These are phyloP conservation scores for Glaucomys volans DNA, from an alignment of 2,113 vertebrate species.

Conservation along the genomic window DNA sequence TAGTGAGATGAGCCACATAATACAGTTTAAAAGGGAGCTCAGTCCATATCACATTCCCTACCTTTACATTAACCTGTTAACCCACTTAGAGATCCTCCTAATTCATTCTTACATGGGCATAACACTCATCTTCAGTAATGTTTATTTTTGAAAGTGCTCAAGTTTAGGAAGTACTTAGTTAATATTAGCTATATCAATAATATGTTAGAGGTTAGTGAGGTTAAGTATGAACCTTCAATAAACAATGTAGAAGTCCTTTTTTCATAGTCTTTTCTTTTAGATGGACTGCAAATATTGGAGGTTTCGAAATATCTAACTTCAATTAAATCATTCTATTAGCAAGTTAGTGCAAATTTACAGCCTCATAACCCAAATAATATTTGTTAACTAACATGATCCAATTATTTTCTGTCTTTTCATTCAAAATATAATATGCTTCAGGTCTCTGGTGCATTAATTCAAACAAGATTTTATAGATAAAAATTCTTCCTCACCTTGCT, in stretches of 20 bases:
- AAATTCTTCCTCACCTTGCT: background rate
- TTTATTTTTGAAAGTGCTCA: background rate
- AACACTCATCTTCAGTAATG: background rate
- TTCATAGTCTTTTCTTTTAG: background rate
- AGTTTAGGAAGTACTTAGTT: background rate
- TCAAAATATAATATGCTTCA: background rate
- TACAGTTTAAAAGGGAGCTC: background rate
- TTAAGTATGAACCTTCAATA: background rate
- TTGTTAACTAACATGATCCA: background rate
- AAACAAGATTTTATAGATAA: background rate
- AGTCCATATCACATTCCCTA: background rate
- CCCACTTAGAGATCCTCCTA: background rate
- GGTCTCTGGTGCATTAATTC: background rate
- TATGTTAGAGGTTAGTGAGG: background rate
- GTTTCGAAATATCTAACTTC: background rate
- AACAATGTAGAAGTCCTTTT: background rate
- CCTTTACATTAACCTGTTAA: background rate
- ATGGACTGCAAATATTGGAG: background rate
- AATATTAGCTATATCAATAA: background rate
- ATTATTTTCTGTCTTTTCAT: background rate
- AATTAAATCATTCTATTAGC: background rate
- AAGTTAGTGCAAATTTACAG: background rate
- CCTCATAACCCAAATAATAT: background rate
- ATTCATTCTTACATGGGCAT: background rate
- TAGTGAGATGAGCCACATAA: background rate